A percentile compares a stretch with the other conserved stretches of the same genome.
phyloP scores from a whole-genome alignment of 2,113 vertebrate genomes.

The Holacanthus passer region DNA sequence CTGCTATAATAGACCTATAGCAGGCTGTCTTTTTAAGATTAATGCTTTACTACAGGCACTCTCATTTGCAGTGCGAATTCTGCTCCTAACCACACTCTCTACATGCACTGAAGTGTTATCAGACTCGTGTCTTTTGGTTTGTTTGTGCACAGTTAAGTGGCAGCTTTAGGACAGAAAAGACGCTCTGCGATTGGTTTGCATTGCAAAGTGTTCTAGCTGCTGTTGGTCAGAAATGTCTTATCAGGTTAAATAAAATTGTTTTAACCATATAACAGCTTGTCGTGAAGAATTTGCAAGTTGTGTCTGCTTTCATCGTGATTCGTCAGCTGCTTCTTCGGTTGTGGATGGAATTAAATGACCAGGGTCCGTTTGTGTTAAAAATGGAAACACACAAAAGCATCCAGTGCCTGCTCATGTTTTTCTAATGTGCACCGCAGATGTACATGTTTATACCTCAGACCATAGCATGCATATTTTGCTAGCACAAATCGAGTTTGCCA shows the following conservation, averaged over 20 bases:
- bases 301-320: background rate
- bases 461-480: too few relatives aligned
- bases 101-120: background rate
- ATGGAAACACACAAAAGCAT: background rate
- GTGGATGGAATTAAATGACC: background rate
- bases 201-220: background rate
- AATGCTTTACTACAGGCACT: constrained; percentile 14
- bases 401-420: background rate
- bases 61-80: constrained; percentile 8
- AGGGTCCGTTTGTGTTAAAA: background rate
- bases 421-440: too few relatives aligned
- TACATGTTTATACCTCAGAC: background rate
- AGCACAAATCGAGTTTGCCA: background rate
- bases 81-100: background rate
- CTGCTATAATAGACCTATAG: constrained; percentile 31
- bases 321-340: background rate
- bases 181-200: background rate
- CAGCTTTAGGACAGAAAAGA: background rate
- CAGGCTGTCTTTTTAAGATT: constrained; percentile 22
- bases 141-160: background rate
- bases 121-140: background rate
- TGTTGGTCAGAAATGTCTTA: background rate
- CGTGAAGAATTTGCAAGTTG: background rate
- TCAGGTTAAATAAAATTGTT: too few relatives aligned
- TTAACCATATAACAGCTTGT: too few relatives aligned